Conservation (phyloP, 1,140 invertebrate species). For the Acromyrmex heyeri region DNA sequence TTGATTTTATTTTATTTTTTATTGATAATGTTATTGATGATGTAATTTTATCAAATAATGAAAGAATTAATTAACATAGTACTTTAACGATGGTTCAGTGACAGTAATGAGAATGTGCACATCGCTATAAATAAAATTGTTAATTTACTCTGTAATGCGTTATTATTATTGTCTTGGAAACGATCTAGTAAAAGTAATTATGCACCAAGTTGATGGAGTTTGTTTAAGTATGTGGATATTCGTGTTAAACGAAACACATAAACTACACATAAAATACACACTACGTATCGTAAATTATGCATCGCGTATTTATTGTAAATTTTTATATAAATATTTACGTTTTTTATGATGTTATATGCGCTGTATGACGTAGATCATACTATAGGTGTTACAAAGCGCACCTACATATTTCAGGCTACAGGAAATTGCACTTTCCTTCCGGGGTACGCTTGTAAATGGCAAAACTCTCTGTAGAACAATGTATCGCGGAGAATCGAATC, state of each 20-base stretch:
- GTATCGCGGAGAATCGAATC: neutral
- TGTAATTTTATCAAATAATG: neutral
- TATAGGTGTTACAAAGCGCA: neutral
- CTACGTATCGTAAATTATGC: neutral
- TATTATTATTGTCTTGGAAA: slow-evolving; percentile 8
- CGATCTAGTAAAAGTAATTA: neutral
- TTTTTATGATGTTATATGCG: neutral
- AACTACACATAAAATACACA: neutral
- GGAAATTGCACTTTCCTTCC: neutral
- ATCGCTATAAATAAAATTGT: neutral
- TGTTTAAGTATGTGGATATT: neutral
- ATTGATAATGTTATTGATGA: neutral
- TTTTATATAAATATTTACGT: slow-evolving; percentile 1
- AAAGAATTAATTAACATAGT: neutral
- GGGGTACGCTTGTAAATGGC: neutral
- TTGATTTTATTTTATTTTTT: neutral
- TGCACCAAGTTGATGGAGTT: neutral
- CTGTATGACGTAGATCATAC: neutral
- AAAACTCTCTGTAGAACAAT: neutral
- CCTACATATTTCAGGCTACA: neutral
- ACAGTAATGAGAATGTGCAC: neutral
- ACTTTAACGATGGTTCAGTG: neutral
- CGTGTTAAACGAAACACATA: neutral
- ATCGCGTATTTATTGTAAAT: neutral
- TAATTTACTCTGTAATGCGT: neutral